A percentile compares a stretch with the other conserved stretches of the same genome.
These are phyloP conservation scores for Pterophyllum scalare DNA, from an alignment of 2,113 vertebrate genomes.

Conservation along the genomic window DNA sequence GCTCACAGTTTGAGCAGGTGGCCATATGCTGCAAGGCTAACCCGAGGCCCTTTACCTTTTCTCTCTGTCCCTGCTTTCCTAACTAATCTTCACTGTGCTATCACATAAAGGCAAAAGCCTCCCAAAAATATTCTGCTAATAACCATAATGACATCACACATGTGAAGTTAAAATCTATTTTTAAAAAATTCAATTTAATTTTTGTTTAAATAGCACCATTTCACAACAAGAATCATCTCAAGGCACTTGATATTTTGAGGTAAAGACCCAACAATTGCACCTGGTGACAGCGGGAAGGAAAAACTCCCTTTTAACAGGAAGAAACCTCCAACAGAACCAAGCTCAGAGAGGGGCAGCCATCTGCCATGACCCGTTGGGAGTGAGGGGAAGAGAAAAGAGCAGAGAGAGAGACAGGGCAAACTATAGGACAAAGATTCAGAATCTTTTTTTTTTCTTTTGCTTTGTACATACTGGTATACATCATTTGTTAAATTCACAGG, in stretches of 20 bases:
- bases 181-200: rapidly evolving
- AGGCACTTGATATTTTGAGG: background rate
- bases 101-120: background rate
- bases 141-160: background rate
- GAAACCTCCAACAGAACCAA: background rate
- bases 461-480: background rate
- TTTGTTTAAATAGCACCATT: background rate
- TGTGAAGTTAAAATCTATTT: background rate
- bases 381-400: background rate
- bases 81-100: background rate
- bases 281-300: background rate
- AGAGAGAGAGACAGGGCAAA: background rate
- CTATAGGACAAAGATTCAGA: background rate
- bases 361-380: background rate
- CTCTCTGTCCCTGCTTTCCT: background rate
- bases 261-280: background rate
- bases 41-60: background rate
- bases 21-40: background rate
- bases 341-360: background rate
- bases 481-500: background rate
- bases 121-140: background rate
- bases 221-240: background rate
- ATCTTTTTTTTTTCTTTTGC: background rate
- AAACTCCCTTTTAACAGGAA: background rate
- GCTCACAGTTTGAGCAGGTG: background rate